Conservation (phyloP, 2,888 invertebrate species). For the Meta bourneti region DNA sequence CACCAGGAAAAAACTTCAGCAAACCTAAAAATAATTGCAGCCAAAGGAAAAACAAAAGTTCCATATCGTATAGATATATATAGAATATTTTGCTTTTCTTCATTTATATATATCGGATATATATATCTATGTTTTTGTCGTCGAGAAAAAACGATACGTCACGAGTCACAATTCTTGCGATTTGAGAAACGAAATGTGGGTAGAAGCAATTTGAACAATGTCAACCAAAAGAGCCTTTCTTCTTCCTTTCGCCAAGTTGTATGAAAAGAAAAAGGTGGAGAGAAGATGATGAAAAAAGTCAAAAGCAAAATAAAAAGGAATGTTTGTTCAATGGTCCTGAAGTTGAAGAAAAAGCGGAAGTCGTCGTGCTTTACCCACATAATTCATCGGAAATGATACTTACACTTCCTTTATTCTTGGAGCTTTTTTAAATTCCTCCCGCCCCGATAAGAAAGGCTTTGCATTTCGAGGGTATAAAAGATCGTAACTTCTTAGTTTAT, state of each 20-base stretch:
- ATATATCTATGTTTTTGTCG: background rate
- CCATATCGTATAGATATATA: slow-evolving; percentile 61
- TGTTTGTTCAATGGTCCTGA: slow-evolving; percentile 66
- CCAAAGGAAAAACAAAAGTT: slow-evolving; percentile 62
- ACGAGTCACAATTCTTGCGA: slow-evolving; percentile 49
- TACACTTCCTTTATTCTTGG: slow-evolving; percentile 44
- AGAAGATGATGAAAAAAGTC: slow-evolving; percentile 13
- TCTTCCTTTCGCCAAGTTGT: slow-evolving; percentile 46
- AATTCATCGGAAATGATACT: slow-evolving; percentile 71
- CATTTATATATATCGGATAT: background rate
- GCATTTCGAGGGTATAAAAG: slow-evolving; percentile 7
- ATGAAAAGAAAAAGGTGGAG: slow-evolving; percentile 33
- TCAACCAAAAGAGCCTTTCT: slow-evolving; percentile 66
- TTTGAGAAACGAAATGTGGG: slow-evolving; percentile 69
- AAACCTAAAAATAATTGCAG: slow-evolving; percentile 73
- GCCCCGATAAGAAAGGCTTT: slow-evolving; percentile 27
- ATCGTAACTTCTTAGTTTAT: slow-evolving; percentile 16
- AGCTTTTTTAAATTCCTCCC: slow-evolving; percentile 25
- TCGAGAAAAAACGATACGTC: slow-evolving; percentile 68
- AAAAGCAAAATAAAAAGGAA: slow-evolving; percentile 32
- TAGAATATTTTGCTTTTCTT: slow-evolving; percentile 1
- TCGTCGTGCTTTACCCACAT: slow-evolving; percentile 44
- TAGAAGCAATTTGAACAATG: slow-evolving; percentile 74
- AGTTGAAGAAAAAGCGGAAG: slow-evolving; percentile 56
- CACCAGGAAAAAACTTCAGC: slow-evolving; percentile 29